Percentiles rank a stretch among this genome's conserved stretches.
phyloP scores from a whole-genome alignment of 1,140 invertebrate genomes.

The Carcinoscorpius rotundicauda region DNA sequence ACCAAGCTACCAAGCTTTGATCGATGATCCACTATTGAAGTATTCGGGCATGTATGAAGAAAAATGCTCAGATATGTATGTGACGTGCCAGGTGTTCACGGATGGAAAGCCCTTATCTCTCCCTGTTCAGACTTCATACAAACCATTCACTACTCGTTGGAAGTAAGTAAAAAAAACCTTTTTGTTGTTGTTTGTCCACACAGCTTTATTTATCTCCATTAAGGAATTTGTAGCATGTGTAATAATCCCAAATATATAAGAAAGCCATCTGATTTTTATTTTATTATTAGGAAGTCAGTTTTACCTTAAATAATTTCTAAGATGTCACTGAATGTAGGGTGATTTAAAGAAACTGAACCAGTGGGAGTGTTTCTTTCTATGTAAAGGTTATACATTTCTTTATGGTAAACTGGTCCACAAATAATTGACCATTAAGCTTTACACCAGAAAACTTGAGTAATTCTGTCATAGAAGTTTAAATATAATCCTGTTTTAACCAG shows the following conservation, averaged over 20 bases:
- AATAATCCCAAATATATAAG: not conserved
- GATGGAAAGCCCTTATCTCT: slow-evolving; percentile 69
- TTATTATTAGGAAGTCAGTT: no score
- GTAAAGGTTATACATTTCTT: no score
- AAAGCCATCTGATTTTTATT: not conserved
- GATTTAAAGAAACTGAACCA: no score
- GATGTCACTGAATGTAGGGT: no score
- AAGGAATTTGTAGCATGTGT: not conserved
- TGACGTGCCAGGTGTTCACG: slow-evolving; percentile 74
- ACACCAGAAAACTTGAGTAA: no score
- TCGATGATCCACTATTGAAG: slow-evolving; percentile 77
- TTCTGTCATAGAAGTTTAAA: no score
- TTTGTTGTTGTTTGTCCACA: not conserved
- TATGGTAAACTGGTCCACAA: no score
- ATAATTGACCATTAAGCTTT: no score
- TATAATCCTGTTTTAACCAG: no score
- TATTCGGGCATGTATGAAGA: slow-evolving; percentile 74
- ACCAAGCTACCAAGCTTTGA: slow-evolving; percentile 73
- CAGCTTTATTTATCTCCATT: no score
- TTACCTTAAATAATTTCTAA: no score
- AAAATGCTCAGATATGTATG: slow-evolving; percentile 70
- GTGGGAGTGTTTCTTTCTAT: no score
- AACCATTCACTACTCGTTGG: slow-evolving; percentile 82
- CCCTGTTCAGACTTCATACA: slow-evolving; percentile 83
- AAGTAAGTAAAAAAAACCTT: slow-evolving; percentile 49